Evolutionary conservation across 2,797 vertebrate genomes (phyloP).

Genomic region (Scolopax rusticola): DNA sequence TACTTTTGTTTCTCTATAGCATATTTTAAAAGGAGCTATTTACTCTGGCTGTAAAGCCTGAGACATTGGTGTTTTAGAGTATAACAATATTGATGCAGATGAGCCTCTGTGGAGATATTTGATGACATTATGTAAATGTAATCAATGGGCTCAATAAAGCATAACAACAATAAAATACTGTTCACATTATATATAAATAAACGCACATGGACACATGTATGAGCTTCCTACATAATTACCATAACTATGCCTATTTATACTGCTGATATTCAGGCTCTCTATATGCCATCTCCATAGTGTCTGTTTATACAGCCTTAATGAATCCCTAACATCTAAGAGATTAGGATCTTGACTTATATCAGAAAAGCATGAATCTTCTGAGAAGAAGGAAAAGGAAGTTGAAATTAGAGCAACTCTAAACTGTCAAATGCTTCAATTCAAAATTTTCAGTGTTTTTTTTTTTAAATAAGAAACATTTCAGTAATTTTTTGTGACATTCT

Average conservation of each 20-base stretch:
- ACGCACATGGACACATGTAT: neutral
- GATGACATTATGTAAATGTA: slow-evolving; percentile 65
- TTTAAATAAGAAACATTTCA: neutral
- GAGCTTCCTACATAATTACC: slow-evolving; percentile 29
- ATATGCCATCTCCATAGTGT: neutral
- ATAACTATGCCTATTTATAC: slow-evolving; percentile 9
- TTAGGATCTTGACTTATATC: neutral
- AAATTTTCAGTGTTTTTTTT: neutral
- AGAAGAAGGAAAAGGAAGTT: neutral
- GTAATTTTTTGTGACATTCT: neutral
- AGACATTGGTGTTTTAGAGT: slow-evolving; percentile 39
- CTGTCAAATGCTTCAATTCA: neutral
- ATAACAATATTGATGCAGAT: slow-evolving; percentile 52
- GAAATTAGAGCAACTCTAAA: neutral
- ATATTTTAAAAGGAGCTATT: slow-evolving; percentile 10
- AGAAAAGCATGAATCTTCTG: neutral
- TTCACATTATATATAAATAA: slow-evolving; percentile 48
- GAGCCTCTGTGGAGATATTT: slow-evolving; percentile 39
- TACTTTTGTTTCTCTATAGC: neutral
- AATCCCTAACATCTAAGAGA: neutral
- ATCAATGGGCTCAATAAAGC: slow-evolving; percentile 54
- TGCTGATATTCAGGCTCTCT: neutral
- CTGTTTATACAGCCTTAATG: neutral
- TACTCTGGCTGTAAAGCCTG: slow-evolving; percentile 1
- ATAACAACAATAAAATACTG: slow-evolving; percentile 49